Conservation (phyloP, 2,888 invertebrate species). For the Villa cingulata region DNA sequence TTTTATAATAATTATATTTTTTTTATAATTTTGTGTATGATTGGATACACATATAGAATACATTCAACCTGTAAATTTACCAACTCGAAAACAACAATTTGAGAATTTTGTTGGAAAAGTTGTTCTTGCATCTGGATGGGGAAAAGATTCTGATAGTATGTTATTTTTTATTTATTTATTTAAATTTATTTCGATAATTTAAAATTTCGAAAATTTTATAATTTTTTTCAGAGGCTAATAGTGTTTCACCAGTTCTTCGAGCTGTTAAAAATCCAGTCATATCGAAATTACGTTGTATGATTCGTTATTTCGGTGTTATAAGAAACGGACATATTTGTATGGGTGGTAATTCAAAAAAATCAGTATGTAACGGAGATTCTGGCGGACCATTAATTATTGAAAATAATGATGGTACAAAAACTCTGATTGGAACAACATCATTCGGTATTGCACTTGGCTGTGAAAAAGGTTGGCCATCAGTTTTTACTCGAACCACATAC, state of each 20-base stretch:
- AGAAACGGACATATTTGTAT: constrained; percentile 19
- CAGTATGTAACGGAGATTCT: constrained; percentile 30
- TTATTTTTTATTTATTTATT: constrained; percentile 13
- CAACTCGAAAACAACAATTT: constrained; percentile 15
- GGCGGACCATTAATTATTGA: constrained; percentile 26
- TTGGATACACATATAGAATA: constrained; percentile 11
- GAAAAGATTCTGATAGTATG: constrained; percentile 22
- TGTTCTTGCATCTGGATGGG: constrained; percentile 27
- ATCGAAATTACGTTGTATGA: constrained; percentile 18
- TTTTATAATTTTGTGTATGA: constrained; percentile 1
- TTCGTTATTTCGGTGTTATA: constrained; percentile 19
- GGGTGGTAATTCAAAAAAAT: constrained; percentile 15
- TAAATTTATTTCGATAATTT: too few relatives aligned
- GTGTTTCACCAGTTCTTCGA: constrained; percentile 20
- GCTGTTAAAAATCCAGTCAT: constrained; percentile 20
- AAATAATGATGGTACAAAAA: constrained; percentile 3
- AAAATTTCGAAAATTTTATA: too few relatives aligned
- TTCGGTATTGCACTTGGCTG: constrained; percentile 26
- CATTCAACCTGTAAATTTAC: constrained; percentile 23
- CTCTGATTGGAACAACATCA: constrained; percentile 25
- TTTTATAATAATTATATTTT: too few relatives aligned
- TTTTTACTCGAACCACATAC: constrained; percentile 23
- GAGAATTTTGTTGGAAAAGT: constrained; percentile 17
- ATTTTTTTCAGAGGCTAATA: constrained; percentile 12
- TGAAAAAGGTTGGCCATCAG: constrained; percentile 22